phyloP scores from a whole-genome alignment of 2,888 invertebrate genomes.

The Calliopum simillimum region DNA sequence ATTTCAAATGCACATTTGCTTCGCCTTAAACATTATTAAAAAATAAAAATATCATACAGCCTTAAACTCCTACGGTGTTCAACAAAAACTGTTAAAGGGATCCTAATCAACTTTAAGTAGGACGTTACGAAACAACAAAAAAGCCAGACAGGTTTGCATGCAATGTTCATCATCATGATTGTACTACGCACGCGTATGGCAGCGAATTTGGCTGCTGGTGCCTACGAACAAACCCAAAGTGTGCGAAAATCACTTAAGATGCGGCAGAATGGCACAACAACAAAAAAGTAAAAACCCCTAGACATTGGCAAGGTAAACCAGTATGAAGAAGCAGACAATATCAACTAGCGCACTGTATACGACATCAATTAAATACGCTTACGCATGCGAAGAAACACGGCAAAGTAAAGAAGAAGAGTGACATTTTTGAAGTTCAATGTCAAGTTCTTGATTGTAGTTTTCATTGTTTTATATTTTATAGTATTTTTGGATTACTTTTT shows the following conservation, averaged over 20 bases:
- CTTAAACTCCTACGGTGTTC: too few relatives aligned
- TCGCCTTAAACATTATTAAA: too few relatives aligned
- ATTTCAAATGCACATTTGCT: too few relatives aligned
- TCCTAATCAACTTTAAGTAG: not conserved
- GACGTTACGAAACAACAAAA: not conserved
- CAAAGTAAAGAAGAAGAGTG: too few relatives aligned
- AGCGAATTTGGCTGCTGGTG: constrained; percentile 8
- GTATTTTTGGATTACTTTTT: too few relatives aligned
- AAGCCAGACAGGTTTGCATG: not conserved
- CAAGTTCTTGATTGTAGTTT: too few relatives aligned
- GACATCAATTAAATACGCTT: too few relatives aligned
- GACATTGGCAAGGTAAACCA: constrained; percentile 10
- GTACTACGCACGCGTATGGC: constrained; percentile 12
- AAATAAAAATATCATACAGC: too few relatives aligned
- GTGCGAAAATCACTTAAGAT: not conserved
- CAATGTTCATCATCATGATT: not conserved
- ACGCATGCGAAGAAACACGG: too few relatives aligned
- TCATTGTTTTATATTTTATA: too few relatives aligned
- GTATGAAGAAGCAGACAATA: not conserved
- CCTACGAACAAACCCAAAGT: not conserved
- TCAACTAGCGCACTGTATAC: too few relatives aligned
- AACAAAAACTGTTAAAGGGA: not conserved
- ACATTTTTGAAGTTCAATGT: too few relatives aligned
- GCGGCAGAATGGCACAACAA: not conserved
- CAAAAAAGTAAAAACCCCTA: not conserved